Evolutionary conservation across 2,888 invertebrate species (phyloP).

Genomic region (Carabus problematicus): DNA sequence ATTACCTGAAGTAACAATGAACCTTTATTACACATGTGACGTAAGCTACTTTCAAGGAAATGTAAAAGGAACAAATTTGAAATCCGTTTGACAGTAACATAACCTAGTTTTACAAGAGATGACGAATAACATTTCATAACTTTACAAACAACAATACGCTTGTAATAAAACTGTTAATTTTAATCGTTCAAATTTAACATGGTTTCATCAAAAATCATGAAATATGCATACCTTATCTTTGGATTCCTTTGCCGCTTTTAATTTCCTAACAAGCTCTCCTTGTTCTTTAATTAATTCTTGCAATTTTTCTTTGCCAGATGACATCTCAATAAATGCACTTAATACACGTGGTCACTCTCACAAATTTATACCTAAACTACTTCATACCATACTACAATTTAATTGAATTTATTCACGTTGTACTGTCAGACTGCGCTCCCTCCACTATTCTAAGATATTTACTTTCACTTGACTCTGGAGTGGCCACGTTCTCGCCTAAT

Average conservation of each 20-base stretch:
- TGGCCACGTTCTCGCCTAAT: too few species aligned
- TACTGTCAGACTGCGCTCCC: too few species aligned
- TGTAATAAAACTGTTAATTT: not conserved
- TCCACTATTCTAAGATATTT: too few species aligned
- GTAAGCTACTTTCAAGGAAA: not conserved
- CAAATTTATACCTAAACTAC: too few species aligned
- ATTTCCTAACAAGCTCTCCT: constrained; percentile 81
- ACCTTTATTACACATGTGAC: not conserved
- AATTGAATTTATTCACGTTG: too few species aligned
- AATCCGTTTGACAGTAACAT: not conserved
- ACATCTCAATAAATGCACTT: constrained; percentile 51
- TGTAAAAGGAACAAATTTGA: not conserved
- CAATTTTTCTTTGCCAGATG: constrained; percentile 63
- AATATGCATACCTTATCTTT: constrained; percentile 71
- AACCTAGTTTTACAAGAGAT: not conserved
- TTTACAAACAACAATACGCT: not conserved
- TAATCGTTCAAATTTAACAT: not conserved
- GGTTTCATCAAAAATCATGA: constrained; percentile 21
- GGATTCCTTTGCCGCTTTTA: constrained; percentile 81
- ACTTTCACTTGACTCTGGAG: too few species aligned
- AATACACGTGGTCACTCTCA: constrained; percentile 22
- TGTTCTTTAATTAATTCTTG: constrained; percentile 72
- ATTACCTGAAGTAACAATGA: constrained; percentile 35
- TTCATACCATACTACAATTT: too few species aligned
- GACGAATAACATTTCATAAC: not conserved